A percentile compares a stretch with the other conserved stretches of the same genome.
These are phyloP conservation scores for Burhinus oedicnemus DNA, from an alignment of 2,113 vertebrate genomes.

Conservation along the genomic window DNA sequence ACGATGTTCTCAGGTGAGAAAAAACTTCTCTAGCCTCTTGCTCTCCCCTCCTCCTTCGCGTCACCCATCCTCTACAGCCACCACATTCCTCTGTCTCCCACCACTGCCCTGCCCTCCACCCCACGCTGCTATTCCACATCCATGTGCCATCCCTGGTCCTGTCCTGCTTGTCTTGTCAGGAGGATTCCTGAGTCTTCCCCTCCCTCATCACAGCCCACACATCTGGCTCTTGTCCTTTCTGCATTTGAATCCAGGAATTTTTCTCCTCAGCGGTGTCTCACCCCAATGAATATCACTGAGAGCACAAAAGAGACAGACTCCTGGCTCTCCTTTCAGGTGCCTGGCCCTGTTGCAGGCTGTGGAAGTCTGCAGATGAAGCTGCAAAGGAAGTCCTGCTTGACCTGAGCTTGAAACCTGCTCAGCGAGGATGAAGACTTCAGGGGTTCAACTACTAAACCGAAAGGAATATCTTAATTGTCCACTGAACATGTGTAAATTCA, in stretches of 20 bases:
- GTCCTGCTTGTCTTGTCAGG: neutral
- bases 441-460: neutral
- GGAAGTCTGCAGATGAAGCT: neutral
- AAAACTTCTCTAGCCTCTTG: neutral
- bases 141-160: neutral
- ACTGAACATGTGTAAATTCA: neutral
- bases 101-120: neutral
- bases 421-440: neutral
- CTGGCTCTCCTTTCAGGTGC: neutral
- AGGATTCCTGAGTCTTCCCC: neutral
- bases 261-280: neutral
- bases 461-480: neutral
- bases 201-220: neutral
- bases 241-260: neutral
- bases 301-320: neutral
- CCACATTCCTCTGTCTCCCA: fast-evolving
- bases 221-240: neutral
- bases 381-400: neutral
- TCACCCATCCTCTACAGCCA: neutral
- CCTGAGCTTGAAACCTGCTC: neutral
- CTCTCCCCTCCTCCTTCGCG: neutral
- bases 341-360: neutral
- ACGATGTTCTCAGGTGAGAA: neutral
- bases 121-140: neutral
- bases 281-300: neutral